phyloP scores from a whole-genome alignment of 2,797 vertebrate genomes.

The Agapornis canus region DNA sequence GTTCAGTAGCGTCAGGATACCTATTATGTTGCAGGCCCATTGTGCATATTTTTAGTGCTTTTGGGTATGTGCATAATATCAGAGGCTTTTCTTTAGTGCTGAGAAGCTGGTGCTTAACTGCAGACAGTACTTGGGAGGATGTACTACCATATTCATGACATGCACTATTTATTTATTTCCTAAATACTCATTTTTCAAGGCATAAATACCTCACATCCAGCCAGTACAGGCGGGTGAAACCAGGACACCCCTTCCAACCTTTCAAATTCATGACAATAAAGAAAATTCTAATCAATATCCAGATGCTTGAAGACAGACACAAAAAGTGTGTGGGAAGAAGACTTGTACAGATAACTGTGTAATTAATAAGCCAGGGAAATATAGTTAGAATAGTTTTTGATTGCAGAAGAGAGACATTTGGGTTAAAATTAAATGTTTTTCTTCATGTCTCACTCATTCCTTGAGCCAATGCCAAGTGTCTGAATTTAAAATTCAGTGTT shows the following conservation, averaged over 20 bases:
- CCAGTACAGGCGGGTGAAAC: not conserved
- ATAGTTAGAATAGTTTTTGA: not conserved
- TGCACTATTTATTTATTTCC: not conserved
- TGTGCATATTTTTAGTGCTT: not conserved
- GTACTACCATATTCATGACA: not conserved
- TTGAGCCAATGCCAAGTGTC: not conserved
- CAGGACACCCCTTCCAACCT: not conserved
- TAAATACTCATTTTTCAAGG: not conserved
- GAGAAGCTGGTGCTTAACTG: not conserved
- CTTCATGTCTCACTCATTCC: not conserved
- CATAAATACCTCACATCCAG: not conserved
- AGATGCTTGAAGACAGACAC: not conserved
- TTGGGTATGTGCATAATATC: not conserved
- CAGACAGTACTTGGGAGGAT: not conserved
- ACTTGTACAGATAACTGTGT: not conserved
- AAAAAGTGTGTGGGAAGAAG: not conserved
- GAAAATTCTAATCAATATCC: not conserved
- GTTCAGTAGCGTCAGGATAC: not conserved
- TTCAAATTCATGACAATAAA: not conserved
- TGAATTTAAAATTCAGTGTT: conserved; percentile 25
- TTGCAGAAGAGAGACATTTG: not conserved
- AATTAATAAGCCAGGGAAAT: not conserved
- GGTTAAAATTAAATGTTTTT: conserved; percentile 3
- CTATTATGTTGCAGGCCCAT: not conserved
- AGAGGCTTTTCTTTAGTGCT: not conserved